These are phyloP conservation scores for Trematocara stigmaticum DNA, from an alignment of 2,113 vertebrate genomes.

Conservation along the genomic window DNA sequence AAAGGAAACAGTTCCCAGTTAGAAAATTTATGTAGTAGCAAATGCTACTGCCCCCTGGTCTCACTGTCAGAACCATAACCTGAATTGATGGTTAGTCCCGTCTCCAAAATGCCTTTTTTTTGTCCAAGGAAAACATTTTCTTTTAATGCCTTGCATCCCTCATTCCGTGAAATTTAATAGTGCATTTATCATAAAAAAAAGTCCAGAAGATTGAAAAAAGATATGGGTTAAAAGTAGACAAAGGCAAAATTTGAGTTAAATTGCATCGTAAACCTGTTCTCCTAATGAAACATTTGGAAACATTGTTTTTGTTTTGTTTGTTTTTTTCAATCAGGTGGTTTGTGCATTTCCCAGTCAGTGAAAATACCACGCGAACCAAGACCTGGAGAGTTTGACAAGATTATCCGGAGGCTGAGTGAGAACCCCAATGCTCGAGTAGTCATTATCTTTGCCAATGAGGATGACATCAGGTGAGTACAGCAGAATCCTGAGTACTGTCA, in stretches of 20 bases:
- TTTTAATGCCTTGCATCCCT: conserved; percentile 35
- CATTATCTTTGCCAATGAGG: conserved; percentile 93
- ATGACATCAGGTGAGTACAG: conserved; percentile 86
- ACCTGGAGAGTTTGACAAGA: conserved; percentile 88
- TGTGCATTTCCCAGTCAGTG: conserved; percentile 91
- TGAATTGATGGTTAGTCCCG: conserved; percentile 34
- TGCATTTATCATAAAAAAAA: conserved; percentile 15
- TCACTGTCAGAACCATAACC: conserved; percentile 40
- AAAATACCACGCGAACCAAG: conserved; percentile 92
- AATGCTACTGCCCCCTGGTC: not conserved
- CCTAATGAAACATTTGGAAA: not conserved
- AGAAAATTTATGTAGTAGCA: conserved; percentile 16
- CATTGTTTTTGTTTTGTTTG: not conserved
- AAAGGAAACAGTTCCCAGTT: conserved; percentile 25
- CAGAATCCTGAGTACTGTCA: not conserved
- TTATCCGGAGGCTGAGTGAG: conserved; percentile 86
- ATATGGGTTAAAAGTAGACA: not conserved
- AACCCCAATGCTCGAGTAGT: conserved; percentile 86
- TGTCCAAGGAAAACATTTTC: conserved; percentile 23
- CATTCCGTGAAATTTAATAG: conserved; percentile 41
- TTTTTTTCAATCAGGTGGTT: conserved; percentile 72
- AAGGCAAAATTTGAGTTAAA: not conserved
- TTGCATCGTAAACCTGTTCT: not conserved
- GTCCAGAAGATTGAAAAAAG: not conserved
- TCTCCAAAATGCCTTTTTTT: conserved; percentile 21